phyloP scores from a whole-genome alignment of 1,140 invertebrate genomes.

The Habropoda laboriosa region DNA sequence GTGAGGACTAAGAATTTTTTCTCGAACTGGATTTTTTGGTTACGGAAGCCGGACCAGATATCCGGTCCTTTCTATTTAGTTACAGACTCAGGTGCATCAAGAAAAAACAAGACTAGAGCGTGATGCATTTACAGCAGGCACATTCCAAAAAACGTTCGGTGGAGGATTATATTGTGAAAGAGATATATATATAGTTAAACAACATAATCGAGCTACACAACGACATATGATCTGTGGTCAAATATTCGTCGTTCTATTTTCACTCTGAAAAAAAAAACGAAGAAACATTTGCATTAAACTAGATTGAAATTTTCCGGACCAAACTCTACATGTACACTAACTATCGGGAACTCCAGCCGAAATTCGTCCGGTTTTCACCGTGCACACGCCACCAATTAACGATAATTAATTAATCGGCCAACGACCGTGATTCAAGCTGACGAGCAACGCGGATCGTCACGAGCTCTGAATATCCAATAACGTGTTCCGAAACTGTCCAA shows the following conservation, averaged over 20 bases:
- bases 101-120: constrained; percentile 53
- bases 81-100: constrained; percentile 28
- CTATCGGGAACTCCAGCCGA: too few species aligned
- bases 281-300: too few species aligned
- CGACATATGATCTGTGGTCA: constrained; percentile 26
- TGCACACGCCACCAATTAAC: constrained; percentile 41
- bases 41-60: not conserved
- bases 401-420: constrained; percentile 54
- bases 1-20: not conserved
- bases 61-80: constrained; percentile 18
- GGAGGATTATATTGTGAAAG: not conserved
- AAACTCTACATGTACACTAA: too few species aligned
- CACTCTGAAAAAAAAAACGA: too few species aligned
- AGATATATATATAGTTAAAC: too few species aligned
- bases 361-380: not conserved
- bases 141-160: constrained; percentile 67
- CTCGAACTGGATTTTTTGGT: constrained; percentile 1
- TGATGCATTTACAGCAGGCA: constrained; percentile 72
- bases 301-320: too few species aligned
- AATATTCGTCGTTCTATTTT: not conserved
- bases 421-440: not conserved
- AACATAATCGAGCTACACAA: not conserved
- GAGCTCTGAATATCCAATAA: not conserved
- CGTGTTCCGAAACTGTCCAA: not conserved
- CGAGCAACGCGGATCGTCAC: not conserved